phyloP scores from a whole-genome alignment of 2,888 invertebrate species.

The Epistrophe eligans region DNA sequence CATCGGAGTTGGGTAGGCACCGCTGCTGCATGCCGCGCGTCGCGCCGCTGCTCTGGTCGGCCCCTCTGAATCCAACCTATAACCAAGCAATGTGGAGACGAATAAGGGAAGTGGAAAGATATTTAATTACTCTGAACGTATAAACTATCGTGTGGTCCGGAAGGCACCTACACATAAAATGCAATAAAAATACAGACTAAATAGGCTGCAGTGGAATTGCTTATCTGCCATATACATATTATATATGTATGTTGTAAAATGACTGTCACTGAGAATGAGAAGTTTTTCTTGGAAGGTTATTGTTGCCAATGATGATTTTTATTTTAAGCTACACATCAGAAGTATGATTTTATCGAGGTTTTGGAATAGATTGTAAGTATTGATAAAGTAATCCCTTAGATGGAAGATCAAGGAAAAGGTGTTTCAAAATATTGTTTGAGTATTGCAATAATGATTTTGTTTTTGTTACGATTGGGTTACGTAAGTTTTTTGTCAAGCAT shows the following conservation, averaged over 20 bases:
- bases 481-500: too few species aligned
- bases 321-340: neutral
- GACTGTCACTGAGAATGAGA: constrained; percentile 16
- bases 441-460: too few species aligned
- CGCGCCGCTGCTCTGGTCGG: neutral
- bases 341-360: neutral
- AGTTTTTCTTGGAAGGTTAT: constrained; percentile 32
- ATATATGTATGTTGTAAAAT: neutral
- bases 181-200: constrained; percentile 46
- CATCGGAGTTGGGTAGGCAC: constrained; percentile 44
- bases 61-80: neutral
- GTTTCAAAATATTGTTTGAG: too few species aligned
- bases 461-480: too few species aligned
- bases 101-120: constrained; percentile 59
- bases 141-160: constrained; percentile 58
- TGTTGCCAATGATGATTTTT: constrained; percentile 12
- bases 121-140: constrained; percentile 69
- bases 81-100: neutral
- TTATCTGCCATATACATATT: neutral
- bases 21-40: neutral
- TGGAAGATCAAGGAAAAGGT: too few species aligned
- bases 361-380: too few species aligned
- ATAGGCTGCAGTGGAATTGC: constrained; percentile 30
- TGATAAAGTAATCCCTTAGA: too few species aligned
- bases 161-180: constrained; percentile 73